Evolutionary conservation across 2,113 vertebrate species (phyloP).

Genomic region (Chaetops frenatus): DNA sequence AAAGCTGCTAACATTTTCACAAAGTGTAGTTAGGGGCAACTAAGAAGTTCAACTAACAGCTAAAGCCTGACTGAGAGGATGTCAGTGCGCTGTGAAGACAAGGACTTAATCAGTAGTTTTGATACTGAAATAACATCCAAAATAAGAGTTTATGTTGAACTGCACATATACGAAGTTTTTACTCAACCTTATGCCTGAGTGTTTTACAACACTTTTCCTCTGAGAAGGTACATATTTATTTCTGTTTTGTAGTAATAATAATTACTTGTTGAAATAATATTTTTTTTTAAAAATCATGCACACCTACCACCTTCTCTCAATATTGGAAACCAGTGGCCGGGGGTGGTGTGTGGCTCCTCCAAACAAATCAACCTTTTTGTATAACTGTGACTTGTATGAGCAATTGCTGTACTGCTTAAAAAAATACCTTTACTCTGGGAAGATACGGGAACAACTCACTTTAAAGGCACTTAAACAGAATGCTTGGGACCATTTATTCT

Average conservation of each 20-base stretch:
- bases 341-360: background rate
- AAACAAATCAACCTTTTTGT: background rate
- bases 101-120: background rate
- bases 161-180: background rate
- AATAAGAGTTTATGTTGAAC: background rate
- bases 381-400: background rate
- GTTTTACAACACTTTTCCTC: background rate
- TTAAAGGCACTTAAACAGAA: background rate
- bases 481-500: background rate
- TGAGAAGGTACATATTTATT: background rate
- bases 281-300: no score
- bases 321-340: accelerated
- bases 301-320: background rate
- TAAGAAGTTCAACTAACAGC: background rate
- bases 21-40: background rate
- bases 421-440: background rate
- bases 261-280: no score
- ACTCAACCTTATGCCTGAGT: background rate
- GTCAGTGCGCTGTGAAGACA: background rate
- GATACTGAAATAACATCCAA: background rate
- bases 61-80: background rate
- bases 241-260: background rate
- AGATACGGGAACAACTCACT: background rate
- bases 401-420: background rate
- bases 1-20: background rate